Evolutionary conservation across 2,888 invertebrate species (phyloP).

Genomic region (Ptychoptera contaminata): DNA sequence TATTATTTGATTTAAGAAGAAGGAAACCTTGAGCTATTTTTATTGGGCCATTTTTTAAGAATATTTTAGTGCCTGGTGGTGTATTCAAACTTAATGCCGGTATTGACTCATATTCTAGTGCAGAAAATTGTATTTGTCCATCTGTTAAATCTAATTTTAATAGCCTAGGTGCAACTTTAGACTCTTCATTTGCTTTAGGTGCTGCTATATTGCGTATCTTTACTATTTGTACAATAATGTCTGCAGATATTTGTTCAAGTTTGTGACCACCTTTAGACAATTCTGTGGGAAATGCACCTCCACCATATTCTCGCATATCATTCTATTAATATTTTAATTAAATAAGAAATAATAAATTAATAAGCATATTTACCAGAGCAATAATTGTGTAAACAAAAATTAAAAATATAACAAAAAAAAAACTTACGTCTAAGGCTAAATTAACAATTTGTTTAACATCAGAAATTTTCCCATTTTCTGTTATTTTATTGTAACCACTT

Average conservation of each 20-base stretch:
- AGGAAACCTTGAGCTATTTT: conserved; percentile 57
- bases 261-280: conserved; percentile 39
- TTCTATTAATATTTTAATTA: conserved; percentile 15
- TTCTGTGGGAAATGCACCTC: conserved; percentile 52
- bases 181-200: conserved; percentile 81
- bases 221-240: conserved; percentile 73
- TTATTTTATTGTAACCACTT: conserved; percentile 50
- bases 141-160: conserved; percentile 72
- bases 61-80: conserved; percentile 78
- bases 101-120: conserved; percentile 59
- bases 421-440: conserved; percentile 56
- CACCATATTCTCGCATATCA: conserved; percentile 71
- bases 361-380: neutral
- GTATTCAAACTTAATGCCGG: conserved; percentile 59
- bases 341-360: neutral
- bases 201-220: conserved; percentile 78
- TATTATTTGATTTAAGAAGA: conserved; percentile 48
- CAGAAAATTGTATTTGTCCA: conserved; percentile 63
- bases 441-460: conserved; percentile 47
- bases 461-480: conserved; percentile 43
- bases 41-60: conserved; percentile 36
- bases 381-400: too few species aligned
- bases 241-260: conserved; percentile 31
- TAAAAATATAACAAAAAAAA: neutral
- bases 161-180: conserved; percentile 65